These are phyloP conservation scores for Neoaliturus tenellus DNA, from an alignment of 2,888 invertebrate species.

Conservation along the genomic window DNA sequence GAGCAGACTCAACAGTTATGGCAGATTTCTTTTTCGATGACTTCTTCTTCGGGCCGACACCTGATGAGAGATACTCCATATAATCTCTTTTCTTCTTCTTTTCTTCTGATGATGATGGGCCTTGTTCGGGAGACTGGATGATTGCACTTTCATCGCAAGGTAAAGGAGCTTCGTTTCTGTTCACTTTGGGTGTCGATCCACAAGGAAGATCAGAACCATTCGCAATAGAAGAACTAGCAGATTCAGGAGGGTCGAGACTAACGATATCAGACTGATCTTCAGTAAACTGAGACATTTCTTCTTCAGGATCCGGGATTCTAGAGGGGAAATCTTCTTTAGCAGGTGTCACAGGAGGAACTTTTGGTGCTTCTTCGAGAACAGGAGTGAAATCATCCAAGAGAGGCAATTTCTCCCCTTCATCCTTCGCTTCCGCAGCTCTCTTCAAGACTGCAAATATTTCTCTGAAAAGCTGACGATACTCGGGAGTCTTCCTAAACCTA, in stretches of 20 bases:
- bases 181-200: constrained; percentile 16
- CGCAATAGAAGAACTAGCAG: constrained; percentile 6
- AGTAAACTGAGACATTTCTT: constrained; percentile 45
- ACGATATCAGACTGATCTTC: constrained; percentile 45
- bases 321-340: constrained; percentile 72
- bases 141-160: constrained; percentile 26
- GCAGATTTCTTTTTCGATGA: constrained; percentile 55
- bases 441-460: constrained; percentile 90
- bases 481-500: constrained; percentile 85
- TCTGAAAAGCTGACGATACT: constrained; percentile 87
- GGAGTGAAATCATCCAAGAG: constrained; percentile 78
- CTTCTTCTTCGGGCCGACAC: constrained; percentile 77
- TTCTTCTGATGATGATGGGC: constrained; percentile 57
- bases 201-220: constrained; percentile 5
- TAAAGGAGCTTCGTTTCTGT: not conserved
- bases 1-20: constrained; percentile 20
- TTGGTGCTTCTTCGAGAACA: constrained; percentile 69
- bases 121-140: constrained; percentile 31
- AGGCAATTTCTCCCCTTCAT: constrained; percentile 86
- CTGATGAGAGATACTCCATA: constrained; percentile 83
- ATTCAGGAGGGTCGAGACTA: constrained; percentile 37
- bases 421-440: constrained; percentile 89
- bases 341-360: constrained; percentile 82
- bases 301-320: constrained; percentile 60
- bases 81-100: constrained; percentile 75